Conservation (phyloP, 2,113 vertebrate species). For the Phyllopteryx taeniolatus region DNA sequence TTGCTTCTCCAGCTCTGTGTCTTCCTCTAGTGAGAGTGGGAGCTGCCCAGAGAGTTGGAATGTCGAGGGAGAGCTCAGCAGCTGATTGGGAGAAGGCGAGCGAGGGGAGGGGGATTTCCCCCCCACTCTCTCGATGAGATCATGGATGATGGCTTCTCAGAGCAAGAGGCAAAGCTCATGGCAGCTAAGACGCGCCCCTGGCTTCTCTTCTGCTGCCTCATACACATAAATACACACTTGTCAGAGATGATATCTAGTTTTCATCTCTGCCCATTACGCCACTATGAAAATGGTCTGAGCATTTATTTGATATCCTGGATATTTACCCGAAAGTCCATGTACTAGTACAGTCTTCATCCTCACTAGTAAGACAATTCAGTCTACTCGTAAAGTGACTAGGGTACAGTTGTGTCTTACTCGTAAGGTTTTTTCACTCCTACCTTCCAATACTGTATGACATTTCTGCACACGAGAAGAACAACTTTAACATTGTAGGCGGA, state of each 20-base stretch:
- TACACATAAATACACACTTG: slow-evolving; percentile 19
- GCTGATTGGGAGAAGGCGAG: slow-evolving; percentile 42
- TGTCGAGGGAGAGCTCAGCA: slow-evolving; percentile 56
- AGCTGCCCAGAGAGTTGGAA: slow-evolving; percentile 70
- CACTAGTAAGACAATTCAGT: too few relatives aligned
- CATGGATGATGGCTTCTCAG: slow-evolving; percentile 63
- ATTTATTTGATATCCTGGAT: neutral
- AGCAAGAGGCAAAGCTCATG: slow-evolving; percentile 56
- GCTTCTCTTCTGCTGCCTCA: slow-evolving; percentile 38
- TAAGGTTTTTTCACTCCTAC: too few relatives aligned
- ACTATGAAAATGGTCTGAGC: neutral
- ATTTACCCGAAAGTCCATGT: neutral
- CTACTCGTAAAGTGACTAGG: too few relatives aligned
- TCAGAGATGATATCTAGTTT: slow-evolving; percentile 50
- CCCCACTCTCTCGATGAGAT: slow-evolving; percentile 66
- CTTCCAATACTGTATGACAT: neutral
- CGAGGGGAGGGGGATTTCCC: slow-evolving; percentile 62
- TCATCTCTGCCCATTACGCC: slow-evolving; percentile 53
- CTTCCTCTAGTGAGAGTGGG: slow-evolving; percentile 64
- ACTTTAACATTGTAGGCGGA: neutral
- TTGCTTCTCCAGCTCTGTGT: slow-evolving; percentile 44
- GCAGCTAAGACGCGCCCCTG: slow-evolving; percentile 58
- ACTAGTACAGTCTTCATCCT: too few relatives aligned
- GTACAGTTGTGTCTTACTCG: too few relatives aligned
- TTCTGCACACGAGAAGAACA: neutral